Evolutionary conservation across 2,888 invertebrate species (phyloP).

Genomic region (Lasius platythorax): DNA sequence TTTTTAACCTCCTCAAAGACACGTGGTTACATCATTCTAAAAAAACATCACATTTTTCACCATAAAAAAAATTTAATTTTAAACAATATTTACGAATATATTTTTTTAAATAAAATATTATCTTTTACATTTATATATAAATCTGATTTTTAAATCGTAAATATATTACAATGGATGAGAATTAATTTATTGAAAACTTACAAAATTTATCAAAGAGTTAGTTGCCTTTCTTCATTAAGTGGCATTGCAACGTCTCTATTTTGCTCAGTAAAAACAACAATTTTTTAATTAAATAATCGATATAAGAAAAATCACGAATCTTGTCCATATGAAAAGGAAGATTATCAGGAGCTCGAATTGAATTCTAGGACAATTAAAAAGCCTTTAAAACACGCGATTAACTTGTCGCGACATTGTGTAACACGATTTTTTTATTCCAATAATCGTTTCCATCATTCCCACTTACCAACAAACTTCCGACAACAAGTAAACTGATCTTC

Average conservation of each 20-base stretch:
- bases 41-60: background rate
- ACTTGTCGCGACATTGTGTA: conserved; percentile 47
- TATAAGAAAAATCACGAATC: background rate
- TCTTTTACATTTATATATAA: background rate
- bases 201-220: background rate
- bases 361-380: conserved; percentile 1
- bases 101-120: background rate
- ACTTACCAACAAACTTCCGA: conserved; percentile 80
- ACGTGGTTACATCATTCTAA: background rate
- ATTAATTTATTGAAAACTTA: background rate
- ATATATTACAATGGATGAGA: background rate
- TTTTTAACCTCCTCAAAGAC: background rate
- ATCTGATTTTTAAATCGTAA: background rate
- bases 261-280: background rate
- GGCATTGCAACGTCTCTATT: background rate
- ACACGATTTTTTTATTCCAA: conserved; percentile 67
- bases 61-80: background rate
- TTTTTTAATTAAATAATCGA: background rate
- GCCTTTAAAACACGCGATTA: conserved; percentile 21
- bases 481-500: conserved; percentile 79
- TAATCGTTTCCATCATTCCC: conserved; percentile 61
- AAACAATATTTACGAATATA: background rate
- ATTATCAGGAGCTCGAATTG: background rate
- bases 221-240: background rate
- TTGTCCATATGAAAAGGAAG: background rate